Conservation (phyloP, 2,797 vertebrate genomes). For the Notamacropus eugenii region DNA sequence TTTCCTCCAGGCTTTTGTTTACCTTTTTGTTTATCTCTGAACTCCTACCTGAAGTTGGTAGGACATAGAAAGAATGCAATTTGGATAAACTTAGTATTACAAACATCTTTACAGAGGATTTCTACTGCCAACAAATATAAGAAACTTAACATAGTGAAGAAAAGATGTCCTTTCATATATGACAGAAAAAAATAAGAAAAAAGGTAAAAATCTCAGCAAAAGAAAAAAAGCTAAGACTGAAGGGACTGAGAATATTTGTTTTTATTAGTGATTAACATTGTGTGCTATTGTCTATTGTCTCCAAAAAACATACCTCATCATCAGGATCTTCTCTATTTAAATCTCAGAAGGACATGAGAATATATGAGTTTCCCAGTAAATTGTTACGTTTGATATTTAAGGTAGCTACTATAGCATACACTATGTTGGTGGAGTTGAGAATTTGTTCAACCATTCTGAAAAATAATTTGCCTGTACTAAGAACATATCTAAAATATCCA, state of each 20-base stretch:
- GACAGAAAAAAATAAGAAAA: neutral
- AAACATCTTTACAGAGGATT: neutral
- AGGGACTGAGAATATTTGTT: neutral
- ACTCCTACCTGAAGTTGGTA: neutral
- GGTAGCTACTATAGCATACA: neutral
- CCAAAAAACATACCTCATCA: neutral
- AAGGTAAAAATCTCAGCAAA: neutral
- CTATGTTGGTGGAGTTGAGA: neutral
- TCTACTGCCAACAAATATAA: neutral
- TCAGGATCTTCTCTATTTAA: conserved; percentile 18
- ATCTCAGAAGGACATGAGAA: neutral
- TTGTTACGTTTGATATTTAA: conserved; percentile 21
- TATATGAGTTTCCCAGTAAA: neutral
- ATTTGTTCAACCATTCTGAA: neutral
- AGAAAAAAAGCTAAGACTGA: neutral
- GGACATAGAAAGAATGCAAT: neutral
- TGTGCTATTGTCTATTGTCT: neutral
- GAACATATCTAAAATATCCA: neutral
- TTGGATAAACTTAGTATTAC: neutral
- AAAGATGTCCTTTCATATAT: neutral
- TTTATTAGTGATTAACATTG: neutral
- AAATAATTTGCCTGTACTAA: neutral
- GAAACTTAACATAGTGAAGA: neutral
- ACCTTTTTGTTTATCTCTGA: conserved; percentile 1
- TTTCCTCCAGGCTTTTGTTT: neutral